Evolutionary conservation across 2,113 vertebrate species (phyloP).

Genomic region (Indicator indicator): DNA sequence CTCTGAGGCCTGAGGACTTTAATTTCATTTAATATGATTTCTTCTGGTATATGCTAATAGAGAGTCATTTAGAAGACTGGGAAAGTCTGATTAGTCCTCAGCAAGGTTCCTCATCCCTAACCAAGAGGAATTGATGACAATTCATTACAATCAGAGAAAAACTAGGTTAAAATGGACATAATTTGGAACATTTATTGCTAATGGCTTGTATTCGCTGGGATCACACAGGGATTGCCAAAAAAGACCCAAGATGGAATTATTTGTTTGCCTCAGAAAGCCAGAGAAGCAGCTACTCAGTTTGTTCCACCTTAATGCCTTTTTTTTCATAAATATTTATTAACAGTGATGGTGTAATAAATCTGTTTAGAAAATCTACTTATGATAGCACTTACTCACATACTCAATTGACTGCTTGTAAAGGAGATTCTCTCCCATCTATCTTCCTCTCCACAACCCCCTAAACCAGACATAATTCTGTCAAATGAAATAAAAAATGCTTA

Average conservation of each 20-base stretch:
- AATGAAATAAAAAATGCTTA: neutral
- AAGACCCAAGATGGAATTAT: neutral
- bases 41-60: neutral
- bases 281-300: neutral
- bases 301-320: neutral
- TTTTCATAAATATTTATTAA: neutral
- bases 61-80: neutral
- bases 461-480: conserved; percentile 5
- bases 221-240: neutral
- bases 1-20: neutral
- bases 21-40: neutral
- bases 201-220: neutral
- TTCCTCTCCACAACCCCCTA: neutral
- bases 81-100: neutral
- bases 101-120: neutral
- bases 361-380: conserved; percentile 23
- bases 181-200: neutral
- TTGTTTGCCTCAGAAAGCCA: neutral
- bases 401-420: conserved; percentile 14
- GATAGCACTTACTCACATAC: neutral
- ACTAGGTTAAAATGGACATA: neutral
- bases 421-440: neutral
- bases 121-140: neutral
- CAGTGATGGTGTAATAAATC: conserved; percentile 9
- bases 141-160: neutral